Conservation (phyloP, 2,888 invertebrate species). For the Trichogramma evanescens region DNA sequence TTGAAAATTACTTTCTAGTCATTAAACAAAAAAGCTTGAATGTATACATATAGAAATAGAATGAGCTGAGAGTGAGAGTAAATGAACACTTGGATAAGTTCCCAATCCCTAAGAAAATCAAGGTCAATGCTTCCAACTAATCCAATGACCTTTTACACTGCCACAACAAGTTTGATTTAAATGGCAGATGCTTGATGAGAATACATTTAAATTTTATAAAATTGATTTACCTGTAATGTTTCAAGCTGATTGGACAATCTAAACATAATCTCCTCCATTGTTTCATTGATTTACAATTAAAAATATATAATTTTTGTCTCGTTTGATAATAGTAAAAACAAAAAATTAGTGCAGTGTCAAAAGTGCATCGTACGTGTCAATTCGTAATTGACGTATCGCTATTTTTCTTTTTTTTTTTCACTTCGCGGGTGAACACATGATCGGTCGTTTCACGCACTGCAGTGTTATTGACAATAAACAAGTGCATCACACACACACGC, state of each 20-base stretch:
- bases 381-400: no score
- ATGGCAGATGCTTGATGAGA: no score
- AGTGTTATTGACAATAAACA: no score
- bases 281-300: slow-evolving; percentile 3
- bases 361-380: no score
- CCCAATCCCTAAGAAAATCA: slow-evolving; percentile 9
- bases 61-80: slow-evolving; percentile 15
- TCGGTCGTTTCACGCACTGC: no score
- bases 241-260: slow-evolving; percentile 41
- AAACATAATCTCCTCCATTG: slow-evolving; percentile 44
- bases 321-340: no score
- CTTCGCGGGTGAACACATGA: no score
- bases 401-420: no score
- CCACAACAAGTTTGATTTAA: background rate
- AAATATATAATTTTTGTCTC: background rate
- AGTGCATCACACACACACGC: no score
- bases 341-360: no score
- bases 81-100: slow-evolving; percentile 12
- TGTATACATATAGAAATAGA: slow-evolving; percentile 4
- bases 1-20: background rate
- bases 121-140: slow-evolving; percentile 15
- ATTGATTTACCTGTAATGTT: slow-evolving; percentile 36
- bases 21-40: background rate
- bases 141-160: slow-evolving; percentile 9
- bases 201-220: background rate